Conservation (phyloP, 2,888 invertebrate genomes). For the Axea sp. region DNA sequence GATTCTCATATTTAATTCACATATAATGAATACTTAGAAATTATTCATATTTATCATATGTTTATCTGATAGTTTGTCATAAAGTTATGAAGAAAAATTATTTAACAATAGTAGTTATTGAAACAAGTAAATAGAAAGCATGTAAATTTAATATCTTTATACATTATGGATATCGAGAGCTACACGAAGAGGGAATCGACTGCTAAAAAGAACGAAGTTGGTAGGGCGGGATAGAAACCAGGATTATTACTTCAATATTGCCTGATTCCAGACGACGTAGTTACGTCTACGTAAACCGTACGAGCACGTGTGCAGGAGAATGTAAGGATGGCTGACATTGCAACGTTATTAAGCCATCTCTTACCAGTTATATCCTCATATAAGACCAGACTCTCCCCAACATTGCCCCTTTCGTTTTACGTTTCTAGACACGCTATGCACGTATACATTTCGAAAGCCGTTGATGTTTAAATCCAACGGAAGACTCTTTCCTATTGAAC, state of each 20-base stretch:
- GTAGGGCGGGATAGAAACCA: conserved; percentile 64
- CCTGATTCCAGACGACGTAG: conserved; percentile 72
- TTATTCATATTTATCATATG: too few species aligned
- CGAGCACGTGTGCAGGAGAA: conserved; percentile 65
- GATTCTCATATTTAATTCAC: too few species aligned
- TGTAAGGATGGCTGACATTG: conserved; percentile 65
- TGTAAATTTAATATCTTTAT: conserved; percentile 71
- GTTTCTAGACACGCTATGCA: conserved; percentile 51
- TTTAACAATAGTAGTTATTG: conserved; percentile 28
- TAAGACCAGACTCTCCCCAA: conserved; percentile 63
- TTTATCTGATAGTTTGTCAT: too few species aligned
- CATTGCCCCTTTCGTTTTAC: conserved; percentile 54
- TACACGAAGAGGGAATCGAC: conserved; percentile 20
- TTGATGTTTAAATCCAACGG: conserved; percentile 48
- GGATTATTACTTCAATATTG: conserved; percentile 78
- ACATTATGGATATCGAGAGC: conserved; percentile 62
- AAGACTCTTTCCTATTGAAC: conserved; percentile 50
- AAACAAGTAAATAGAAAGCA: conserved; percentile 36
- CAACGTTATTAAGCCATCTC: conserved; percentile 77
- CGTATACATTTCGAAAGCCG: conserved; percentile 52
- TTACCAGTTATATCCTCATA: conserved; percentile 73
- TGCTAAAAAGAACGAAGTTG: conserved; percentile 45
- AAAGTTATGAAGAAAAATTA: conserved; percentile 1
- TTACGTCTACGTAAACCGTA: conserved; percentile 68
- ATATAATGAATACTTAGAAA: too few species aligned